Evolutionary conservation across 2,797 vertebrate species (phyloP).

Genomic region (Muraenolepis orangiensis): DNA sequence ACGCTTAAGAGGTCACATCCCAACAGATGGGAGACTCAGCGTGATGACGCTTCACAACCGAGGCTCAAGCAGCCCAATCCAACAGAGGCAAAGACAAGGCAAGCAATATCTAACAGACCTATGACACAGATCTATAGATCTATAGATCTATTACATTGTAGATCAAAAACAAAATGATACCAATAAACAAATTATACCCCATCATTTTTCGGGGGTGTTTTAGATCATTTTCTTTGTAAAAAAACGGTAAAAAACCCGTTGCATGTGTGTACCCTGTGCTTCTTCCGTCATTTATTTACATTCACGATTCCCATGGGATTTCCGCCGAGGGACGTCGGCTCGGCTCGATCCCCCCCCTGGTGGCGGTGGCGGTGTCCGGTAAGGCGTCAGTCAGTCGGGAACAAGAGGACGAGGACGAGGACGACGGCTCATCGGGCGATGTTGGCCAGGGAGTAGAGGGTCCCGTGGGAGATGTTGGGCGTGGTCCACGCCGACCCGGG

Average conservation of each 20-base stretch:
- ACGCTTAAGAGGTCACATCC: too few relatives aligned
- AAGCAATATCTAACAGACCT: too few relatives aligned
- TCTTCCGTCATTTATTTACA: not conserved
- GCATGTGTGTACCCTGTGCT: not conserved
- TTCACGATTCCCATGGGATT: not conserved
- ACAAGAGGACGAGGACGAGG: too few relatives aligned
- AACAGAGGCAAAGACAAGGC: not conserved
- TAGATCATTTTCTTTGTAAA: not conserved
- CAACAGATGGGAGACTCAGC: too few relatives aligned
- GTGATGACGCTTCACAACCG: too few relatives aligned
- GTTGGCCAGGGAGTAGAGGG: constrained; percentile 76
- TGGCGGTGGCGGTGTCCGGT: not conserved
- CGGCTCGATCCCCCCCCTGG: not conserved
- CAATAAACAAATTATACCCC: not conserved
- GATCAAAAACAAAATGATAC: not conserved
- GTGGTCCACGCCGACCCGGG: constrained; percentile 73
- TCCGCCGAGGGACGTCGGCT: not conserved
- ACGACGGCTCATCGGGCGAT: constrained; percentile 57
- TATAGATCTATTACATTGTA: too few relatives aligned
- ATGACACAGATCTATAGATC: too few relatives aligned
- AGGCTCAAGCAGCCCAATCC: not conserved
- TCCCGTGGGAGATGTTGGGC: constrained; percentile 73
- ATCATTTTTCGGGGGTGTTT: too few relatives aligned
- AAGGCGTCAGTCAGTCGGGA: too few relatives aligned
- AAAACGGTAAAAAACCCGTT: not conserved